Base-by-base conservation (phyloP, 1,140 invertebrate genomes). In the Branchinecta lynchi region DNA sequence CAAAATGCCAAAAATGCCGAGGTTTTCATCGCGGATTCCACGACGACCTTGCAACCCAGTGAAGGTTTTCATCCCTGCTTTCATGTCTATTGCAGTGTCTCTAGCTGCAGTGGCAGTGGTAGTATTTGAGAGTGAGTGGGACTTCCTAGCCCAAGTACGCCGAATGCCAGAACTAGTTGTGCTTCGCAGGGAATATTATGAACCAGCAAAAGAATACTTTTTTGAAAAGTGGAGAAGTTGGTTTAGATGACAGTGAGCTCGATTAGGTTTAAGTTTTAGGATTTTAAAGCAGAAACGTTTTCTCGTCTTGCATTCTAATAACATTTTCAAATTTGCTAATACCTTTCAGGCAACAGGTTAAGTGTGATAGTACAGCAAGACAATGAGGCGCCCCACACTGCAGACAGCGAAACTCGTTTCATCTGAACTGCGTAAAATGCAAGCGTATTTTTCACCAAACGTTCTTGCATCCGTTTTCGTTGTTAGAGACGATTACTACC, bases 101-200 rank as follows among this genome's bases (percentile, higher is more conserved):
- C 66, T 78, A 20, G 72, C 73, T 67, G 74, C 74, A 67, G 67
- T 79, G 66, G 68, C 79, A 7, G 72, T 78, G 43, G 66, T 76
- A 46, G 71, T 80, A 7, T 73, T 81, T 69, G 80, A 81, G 74
- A 87, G 86, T 12, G 88, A 92, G 76, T 84, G 84, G 74, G 82
- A 86, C 51, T 74, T 86, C 5, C 84, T 92, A 70, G 83, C 84
- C 65, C 81, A 80, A 17, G 75, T 92, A 65, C 83, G 87, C n/a
- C 85, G 85, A 74, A 84, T 85, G 74, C 89, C 89, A 17, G 89
- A 92, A 80, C 86, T 92, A 78, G 82, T 88, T 43, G 84, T 86
- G 67, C 81, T 92, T 66, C 84, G 86, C 71, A 85, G 86, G 74
- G 86, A 90, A 75, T 89, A 91, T 77, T 92, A 92, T 78, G 84